phyloP scores from a whole-genome alignment of 2,888 invertebrate species.

The Gastracanthus pulcherrimus region DNA sequence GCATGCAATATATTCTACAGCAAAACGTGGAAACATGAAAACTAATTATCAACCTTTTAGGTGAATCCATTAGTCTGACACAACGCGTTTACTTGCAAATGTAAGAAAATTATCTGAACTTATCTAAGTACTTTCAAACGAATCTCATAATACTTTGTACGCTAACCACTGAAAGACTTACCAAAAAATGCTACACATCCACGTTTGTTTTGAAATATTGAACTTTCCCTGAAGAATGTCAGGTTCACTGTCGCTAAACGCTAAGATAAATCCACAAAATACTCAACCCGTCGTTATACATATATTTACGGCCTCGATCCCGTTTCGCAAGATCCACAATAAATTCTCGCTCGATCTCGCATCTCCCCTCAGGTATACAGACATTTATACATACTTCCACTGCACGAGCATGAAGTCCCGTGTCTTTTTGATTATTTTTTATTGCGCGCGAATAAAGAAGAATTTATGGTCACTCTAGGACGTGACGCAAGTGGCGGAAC shows the following conservation, averaged over 20 bases:
- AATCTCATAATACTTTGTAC: background rate
- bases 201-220: too few species aligned
- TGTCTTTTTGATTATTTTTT: constrained; percentile 48
- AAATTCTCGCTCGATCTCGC: background rate
- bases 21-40: background rate
- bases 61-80: background rate
- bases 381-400: too few species aligned
- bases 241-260: background rate
- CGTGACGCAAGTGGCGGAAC: background rate
- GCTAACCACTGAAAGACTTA: background rate
- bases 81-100: background rate
- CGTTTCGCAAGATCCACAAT: background rate
- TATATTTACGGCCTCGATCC: background rate
- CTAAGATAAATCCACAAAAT: background rate
- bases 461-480: constrained; percentile 35
- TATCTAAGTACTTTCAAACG: background rate
- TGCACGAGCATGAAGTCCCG: constrained; percentile 12
- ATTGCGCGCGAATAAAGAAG: constrained; percentile 27
- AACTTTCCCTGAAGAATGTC: too few species aligned
- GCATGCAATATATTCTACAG: background rate
- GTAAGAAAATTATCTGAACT: constrained; percentile 13
- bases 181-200: background rate
- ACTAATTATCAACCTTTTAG: constrained; percentile 30
- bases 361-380: background rate
- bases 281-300: background rate